phyloP scores from a whole-genome alignment of 1,140 invertebrate species.

The Trachelipus rathkii region DNA sequence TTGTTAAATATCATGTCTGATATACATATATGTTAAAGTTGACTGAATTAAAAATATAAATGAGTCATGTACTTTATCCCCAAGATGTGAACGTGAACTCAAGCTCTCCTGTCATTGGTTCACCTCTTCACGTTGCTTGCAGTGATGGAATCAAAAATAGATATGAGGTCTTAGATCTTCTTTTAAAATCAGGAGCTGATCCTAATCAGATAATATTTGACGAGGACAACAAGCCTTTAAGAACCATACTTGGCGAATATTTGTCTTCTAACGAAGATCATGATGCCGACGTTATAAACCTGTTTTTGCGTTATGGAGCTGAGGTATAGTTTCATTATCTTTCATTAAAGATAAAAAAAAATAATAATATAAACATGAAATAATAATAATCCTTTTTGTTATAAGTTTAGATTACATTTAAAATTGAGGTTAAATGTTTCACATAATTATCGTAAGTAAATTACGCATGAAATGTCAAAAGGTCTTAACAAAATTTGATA shows the following conservation, averaged over 20 bases:
- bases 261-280: slow-evolving; percentile 69
- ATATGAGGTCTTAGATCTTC: slow-evolving; percentile 58
- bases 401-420: slow-evolving; percentile 7
- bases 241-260: slow-evolving; percentile 76
- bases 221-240: slow-evolving; percentile 64
- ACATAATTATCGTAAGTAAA: no score
- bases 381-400: not conserved
- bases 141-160: slow-evolving; percentile 72
- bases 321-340: slow-evolving; percentile 52
- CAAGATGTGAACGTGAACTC: slow-evolving; percentile 74
- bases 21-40: no score
- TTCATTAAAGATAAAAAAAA: not conserved
- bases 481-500: no score
- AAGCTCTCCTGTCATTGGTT: slow-evolving; percentile 75
- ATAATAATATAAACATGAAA: not conserved
- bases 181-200: slow-evolving; percentile 70
- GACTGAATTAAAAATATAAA: no score
- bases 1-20: no score
- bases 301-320: slow-evolving; percentile 75
- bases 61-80: not conserved
- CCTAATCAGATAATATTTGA: slow-evolving; percentile 72
- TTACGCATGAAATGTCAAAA: no score
- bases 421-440: slow-evolving; percentile 31
- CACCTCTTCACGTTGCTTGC: slow-evolving; percentile 78
- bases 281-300: slow-evolving; percentile 61